Evolutionary conservation across 2,888 invertebrate genomes (phyloP).

Genomic region (Cynaeus angustus): DNA sequence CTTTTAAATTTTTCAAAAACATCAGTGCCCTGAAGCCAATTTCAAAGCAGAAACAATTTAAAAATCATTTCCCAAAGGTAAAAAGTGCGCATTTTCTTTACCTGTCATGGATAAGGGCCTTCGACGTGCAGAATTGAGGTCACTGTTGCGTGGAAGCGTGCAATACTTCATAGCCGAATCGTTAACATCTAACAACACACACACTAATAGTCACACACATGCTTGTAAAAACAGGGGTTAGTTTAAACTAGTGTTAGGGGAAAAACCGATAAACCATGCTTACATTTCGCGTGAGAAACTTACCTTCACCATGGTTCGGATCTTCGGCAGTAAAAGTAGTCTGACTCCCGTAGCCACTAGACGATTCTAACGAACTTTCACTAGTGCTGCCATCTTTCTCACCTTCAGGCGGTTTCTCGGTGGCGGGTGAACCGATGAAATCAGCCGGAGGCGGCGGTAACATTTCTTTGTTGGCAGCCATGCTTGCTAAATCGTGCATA

Average conservation of each 20-base stretch:
- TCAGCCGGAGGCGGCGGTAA: conserved; percentile 75
- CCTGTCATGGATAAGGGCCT: conserved; percentile 78
- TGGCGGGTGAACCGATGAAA: conserved; percentile 66
- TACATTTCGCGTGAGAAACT: conserved; percentile 8
- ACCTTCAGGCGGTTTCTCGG: conserved; percentile 72
- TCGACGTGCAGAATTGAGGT: conserved; percentile 74
- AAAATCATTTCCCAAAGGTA: conserved; percentile 1
- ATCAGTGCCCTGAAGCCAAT: not conserved
- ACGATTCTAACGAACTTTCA: conserved; percentile 84
- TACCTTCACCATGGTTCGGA: conserved; percentile 61
- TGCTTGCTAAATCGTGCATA: conserved; percentile 90
- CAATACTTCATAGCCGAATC: conserved; percentile 76
- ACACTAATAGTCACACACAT: conserved; percentile 66
- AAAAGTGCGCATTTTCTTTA: conserved; percentile 61
- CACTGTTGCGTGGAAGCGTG: conserved; percentile 73
- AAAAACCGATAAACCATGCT: conserved; percentile 27
- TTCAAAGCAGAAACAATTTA: not conserved
- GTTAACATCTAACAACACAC: conserved; percentile 69
- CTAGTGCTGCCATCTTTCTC: conserved; percentile 78
- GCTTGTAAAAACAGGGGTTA: conserved; percentile 56
- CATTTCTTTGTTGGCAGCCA: conserved; percentile 83
- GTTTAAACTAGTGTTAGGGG: conserved; percentile 21
- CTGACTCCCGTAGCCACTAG: conserved; percentile 85
- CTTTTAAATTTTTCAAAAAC: not conserved
- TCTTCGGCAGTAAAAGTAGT: conserved; percentile 80